Evolutionary conservation across 2,888 invertebrate species (phyloP).

Genomic region (Anorthoa munda): DNA sequence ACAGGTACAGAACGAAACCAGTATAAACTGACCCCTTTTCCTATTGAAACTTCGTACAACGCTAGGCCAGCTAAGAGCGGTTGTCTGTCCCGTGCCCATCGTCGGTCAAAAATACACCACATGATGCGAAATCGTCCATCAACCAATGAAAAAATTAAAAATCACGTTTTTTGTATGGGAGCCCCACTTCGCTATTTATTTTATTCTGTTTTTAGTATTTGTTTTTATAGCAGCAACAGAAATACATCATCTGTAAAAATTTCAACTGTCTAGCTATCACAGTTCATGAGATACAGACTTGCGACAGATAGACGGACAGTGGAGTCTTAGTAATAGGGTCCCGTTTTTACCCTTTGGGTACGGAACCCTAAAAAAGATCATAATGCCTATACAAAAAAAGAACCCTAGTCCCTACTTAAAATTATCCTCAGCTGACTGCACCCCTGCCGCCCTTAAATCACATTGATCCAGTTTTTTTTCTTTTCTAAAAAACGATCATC

Average conservation of each 20-base stretch:
- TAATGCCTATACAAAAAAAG: background rate
- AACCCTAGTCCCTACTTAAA: conserved; percentile 11
- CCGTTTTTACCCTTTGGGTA: too few relatives aligned
- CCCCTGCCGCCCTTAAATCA: conserved; percentile 20
- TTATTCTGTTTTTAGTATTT: too few relatives aligned
- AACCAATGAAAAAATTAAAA: background rate
- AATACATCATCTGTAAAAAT: too few relatives aligned
- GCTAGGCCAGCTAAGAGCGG: background rate
- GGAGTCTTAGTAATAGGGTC: too few relatives aligned
- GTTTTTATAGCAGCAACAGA: too few relatives aligned
- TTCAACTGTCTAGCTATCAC: too few relatives aligned
- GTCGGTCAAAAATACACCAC: background rate
- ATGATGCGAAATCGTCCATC: background rate
- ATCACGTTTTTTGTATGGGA: too few relatives aligned
- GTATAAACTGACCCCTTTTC: background rate
- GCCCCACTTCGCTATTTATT: too few relatives aligned
- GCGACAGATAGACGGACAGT: too few relatives aligned
- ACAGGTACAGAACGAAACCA: background rate
- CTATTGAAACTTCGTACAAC: background rate
- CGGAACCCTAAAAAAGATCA: background rate
- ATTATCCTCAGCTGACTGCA: conserved; percentile 3
- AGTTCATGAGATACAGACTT: too few relatives aligned
- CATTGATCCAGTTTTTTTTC: conserved; percentile 32
- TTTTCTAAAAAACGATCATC: background rate
- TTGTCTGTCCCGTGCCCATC: too few relatives aligned